Evolutionary conservation across 2,888 invertebrate genomes (phyloP), one percentile per base, ranked within the genome.

Genomic region (Hemicrepidius hirtus): DNA sequence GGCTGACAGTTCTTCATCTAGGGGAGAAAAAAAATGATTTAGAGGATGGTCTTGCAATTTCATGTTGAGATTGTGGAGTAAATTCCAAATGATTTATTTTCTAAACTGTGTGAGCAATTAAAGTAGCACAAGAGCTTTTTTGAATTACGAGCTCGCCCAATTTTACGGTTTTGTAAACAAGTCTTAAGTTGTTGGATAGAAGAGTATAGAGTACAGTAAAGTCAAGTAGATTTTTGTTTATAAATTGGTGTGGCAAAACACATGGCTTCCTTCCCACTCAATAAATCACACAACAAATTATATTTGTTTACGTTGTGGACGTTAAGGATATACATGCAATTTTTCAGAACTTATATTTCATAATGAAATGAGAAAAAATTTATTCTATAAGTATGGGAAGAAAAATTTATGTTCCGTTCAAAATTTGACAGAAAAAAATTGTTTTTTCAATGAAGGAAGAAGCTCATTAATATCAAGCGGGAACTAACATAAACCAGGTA

Each of bases 1-100:
- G 7, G 72, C 35, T n/a, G 75, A 76, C 0, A 80, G 68, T 16
- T 85, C 85, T 20, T 84, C 84, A 55, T 84, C 84, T 84, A 82
- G 18, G 82, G 82, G 28, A 74, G 74, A 79, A 73, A 49, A 59
- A 41, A 44, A 64, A 55, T n/a, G n/a, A n/a, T n/a, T n/a, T n/a
- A n/a, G n/a, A n/a, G n/a, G n/a, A n/a, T n/a, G n/a, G n/a, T n/a
- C n/a, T n/a, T n/a, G n/a, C n/a, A n/a, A n/a, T n/a, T n/a, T n/a
- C n/a, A n/a, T n/a, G n/a, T n/a, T n/a, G n/a, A n/a, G n/a, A n/a
- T n/a, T n/a, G n/a, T n/a, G n/a, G n/a, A n/a, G n/a, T n/a, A n/a
- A n/a, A n/a, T n/a, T n/a, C n/a, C n/a, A n/a, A n/a, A n/a, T n/a
- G n/a, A n/a, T n/a, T n/a, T n/a, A n/a, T n/a, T n/a, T n/a, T n/a